phyloP scores from a whole-genome alignment of 2,888 invertebrate species.

The Pristionchus arcanus region DNA sequence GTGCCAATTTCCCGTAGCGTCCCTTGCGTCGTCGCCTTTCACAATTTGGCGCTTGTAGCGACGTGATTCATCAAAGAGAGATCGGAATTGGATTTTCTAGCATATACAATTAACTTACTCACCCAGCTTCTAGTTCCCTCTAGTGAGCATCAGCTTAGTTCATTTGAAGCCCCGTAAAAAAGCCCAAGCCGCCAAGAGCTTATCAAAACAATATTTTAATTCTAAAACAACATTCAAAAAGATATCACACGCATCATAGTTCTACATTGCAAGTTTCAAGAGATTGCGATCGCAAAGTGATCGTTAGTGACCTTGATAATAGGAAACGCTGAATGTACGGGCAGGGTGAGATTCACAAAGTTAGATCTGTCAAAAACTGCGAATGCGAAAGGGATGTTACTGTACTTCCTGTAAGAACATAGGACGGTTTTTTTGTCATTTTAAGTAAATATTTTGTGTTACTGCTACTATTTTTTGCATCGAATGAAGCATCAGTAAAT shows the following conservation, averaged over 20 bases:
- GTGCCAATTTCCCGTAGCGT: not conserved
- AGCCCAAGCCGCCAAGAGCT: not conserved
- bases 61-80: conserved; percentile 5
- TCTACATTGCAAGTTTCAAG: not conserved
- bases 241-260: not conserved
- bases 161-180: not conserved
- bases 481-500: no score
- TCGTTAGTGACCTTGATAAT: not conserved
- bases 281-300: conserved; percentile 4
- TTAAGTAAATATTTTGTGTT: no score
- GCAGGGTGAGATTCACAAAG: not conserved
- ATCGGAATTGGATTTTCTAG: not conserved
- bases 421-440: no score
- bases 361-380: not conserved
- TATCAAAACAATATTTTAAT: no score
- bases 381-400: not conserved
- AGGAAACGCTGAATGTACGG: not conserved
- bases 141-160: not conserved
- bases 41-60: not conserved
- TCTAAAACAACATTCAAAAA: not conserved
- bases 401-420: no score
- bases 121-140: not conserved
- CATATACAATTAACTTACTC: not conserved
- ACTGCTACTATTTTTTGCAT: no score
- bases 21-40: conserved; percentile 1